phyloP scores from a whole-genome alignment of 2,888 invertebrate genomes.

The Drosophila bunnanda region DNA sequence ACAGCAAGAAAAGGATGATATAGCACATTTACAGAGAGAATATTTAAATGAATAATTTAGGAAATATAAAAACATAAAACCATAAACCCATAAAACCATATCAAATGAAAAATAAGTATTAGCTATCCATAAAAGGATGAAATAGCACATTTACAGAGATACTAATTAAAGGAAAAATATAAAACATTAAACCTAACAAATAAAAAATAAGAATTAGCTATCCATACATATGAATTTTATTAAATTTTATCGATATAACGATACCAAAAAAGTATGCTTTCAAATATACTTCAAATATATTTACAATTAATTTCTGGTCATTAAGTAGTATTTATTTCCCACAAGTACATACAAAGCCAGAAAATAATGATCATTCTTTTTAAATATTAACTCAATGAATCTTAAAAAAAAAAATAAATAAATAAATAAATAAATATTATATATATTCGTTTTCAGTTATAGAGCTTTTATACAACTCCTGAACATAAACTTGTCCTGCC shows the following conservation, averaged over 20 bases:
- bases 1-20: conserved; percentile 7
- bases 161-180: not conserved
- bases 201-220: not conserved
- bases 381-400: not conserved
- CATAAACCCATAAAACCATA: not conserved
- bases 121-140: not conserved
- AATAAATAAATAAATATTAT: not conserved
- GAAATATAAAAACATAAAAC: not conserved
- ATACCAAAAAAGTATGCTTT: not conserved
- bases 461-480: not conserved
- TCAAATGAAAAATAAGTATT: too few relatives aligned
- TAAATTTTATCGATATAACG: not conserved
- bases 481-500: not conserved
- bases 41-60: not conserved
- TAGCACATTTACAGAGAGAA: not conserved
- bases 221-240: not conserved
- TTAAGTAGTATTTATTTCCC: not conserved
- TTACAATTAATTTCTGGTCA: not conserved
- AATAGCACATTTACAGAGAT: not conserved
- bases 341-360: too few relatives aligned
- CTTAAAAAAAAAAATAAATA: not conserved
- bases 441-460: too few relatives aligned
- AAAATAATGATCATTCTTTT: not conserved
- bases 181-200: not conserved
- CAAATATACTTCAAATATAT: not conserved